Evolutionary conservation across 1,140 invertebrate species (phyloP), one percentile per base, ranked within the genome.

Genomic region (Drosophila ohnishii): DNA sequence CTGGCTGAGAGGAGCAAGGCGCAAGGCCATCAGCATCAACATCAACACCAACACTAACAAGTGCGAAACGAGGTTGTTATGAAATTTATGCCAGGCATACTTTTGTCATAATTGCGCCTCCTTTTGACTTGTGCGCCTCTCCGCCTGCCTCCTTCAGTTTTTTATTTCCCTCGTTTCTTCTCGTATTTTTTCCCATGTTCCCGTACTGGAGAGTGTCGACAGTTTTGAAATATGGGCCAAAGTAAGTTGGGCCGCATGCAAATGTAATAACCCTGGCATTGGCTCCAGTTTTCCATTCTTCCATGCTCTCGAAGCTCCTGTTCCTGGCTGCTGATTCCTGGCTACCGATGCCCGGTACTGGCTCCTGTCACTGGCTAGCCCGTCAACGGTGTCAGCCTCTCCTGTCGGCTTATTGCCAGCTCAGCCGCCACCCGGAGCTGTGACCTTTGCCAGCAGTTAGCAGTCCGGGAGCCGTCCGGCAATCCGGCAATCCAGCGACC

Each of bases 31-130:
- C 42, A 40, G 35, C 69, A 71, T 71, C 69, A 72, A 34, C 64
- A 78, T 65, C 57, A 35, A 51, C 62, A 65, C 63, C 78, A 76
- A 37, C 63, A 61, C 58, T 66, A 86, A 87, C 78, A 87, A 86
- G 82, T 87, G 83, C 79, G 77, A 69, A 78, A 78, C 76, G 75
- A 78, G 75, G 76, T 78, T 78, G 75, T 78, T 78, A 61, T 71
- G 75, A 78, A 88, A 88, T 88, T 88, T 88, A 88, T 88, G 84
- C 80, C 80, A 75, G 79, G 80, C 77, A 88, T 88, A 88, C 80
- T 88, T 88, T 84, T 78, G 84, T 88, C 84, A 88, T 88, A 88
- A 88, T 88, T 88, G 84, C 78, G 84, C 65, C 84, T 78, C 74
- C 63, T 82, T 82, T 72, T 87, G 84, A 82, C 73, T 82, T 79